Conservation (phyloP, 1,140 invertebrate genomes). For the Plectrocnemia conspersa region DNA sequence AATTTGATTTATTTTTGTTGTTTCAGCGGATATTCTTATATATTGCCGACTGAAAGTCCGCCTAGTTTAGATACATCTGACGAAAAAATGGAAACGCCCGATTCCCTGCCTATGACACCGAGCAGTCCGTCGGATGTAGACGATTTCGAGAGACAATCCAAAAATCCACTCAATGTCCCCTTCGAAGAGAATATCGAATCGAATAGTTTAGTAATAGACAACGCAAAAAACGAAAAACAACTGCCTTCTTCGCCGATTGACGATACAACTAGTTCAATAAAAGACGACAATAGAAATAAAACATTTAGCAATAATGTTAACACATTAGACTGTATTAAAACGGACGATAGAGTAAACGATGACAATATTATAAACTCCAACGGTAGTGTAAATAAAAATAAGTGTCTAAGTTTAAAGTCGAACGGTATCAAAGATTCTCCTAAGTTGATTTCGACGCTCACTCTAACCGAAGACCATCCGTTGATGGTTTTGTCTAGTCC, state of each 20-base stretch:
- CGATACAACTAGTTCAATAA: neutral
- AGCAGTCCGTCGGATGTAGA: conserved; percentile 22
- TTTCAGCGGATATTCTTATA: conserved; percentile 15
- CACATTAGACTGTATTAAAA: conserved; percentile 12
- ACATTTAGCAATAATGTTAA: conserved; percentile 13
- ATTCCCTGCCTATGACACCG: conserved; percentile 29
- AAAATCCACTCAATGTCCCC: neutral
- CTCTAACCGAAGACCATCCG: conserved; percentile 33
- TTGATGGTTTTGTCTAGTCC: conserved; percentile 34
- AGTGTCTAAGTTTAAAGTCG: neutral
- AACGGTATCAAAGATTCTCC: conserved; percentile 12
- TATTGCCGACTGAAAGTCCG: conserved; percentile 15
- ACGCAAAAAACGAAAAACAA: neutral
- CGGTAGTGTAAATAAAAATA: neutral
- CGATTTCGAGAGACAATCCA: conserved; percentile 8
- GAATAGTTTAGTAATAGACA: neutral
- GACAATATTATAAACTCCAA: conserved; percentile 11
- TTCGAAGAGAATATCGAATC: neutral
- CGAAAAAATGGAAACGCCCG: conserved; percentile 29
- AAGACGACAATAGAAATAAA: neutral
- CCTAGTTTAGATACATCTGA: conserved; percentile 29
- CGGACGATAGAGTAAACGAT: neutral
- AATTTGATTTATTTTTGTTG: neutral
- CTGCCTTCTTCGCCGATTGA: neutral
- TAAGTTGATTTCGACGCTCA: conserved; percentile 28